Conservation (phyloP, 1,140 invertebrate genomes). For the Bacillus rossius region DNA sequence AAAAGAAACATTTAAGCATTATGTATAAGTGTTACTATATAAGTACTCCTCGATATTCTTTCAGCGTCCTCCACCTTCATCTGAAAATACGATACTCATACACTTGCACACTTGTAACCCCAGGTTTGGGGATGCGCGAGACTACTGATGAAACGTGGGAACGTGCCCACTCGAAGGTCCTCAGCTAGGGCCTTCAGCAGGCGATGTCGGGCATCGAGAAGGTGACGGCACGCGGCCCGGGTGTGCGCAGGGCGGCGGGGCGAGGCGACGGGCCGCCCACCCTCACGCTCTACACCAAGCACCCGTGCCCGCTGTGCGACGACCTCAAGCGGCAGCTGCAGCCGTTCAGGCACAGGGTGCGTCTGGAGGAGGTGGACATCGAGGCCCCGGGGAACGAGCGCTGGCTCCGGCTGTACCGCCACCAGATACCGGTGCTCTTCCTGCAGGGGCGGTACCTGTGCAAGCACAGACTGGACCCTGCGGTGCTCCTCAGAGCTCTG, state of each 20-base stretch:
- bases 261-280: slow-evolving; percentile 34
- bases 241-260: slow-evolving; percentile 51
- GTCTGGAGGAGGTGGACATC: slow-evolving; percentile 70
- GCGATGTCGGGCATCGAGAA: too few relatives aligned
- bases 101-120: too few relatives aligned
- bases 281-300: slow-evolving; percentile 76
- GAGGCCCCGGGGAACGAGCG: slow-evolving; percentile 60
- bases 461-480: slow-evolving; percentile 65
- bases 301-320: slow-evolving; percentile 77
- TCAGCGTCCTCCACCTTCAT: too few relatives aligned
- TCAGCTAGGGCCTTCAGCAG: too few relatives aligned
- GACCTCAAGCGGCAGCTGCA: slow-evolving; percentile 63
- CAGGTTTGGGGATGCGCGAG: too few relatives aligned
- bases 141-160: too few relatives aligned
- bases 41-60: too few relatives aligned
- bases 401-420: slow-evolving; percentile 68
- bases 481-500: background rate
- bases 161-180: too few relatives aligned
- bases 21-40: too few relatives aligned
- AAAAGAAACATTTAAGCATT: too few relatives aligned
- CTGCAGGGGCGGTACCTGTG: slow-evolving; percentile 77
- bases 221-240: too few relatives aligned
- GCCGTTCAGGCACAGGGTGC: slow-evolving; percentile 52
- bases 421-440: slow-evolving; percentile 85
- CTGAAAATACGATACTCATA: too few relatives aligned